Base-by-base conservation (phyloP, 2,888 invertebrate genomes). In the Dicycla oo region DNA sequence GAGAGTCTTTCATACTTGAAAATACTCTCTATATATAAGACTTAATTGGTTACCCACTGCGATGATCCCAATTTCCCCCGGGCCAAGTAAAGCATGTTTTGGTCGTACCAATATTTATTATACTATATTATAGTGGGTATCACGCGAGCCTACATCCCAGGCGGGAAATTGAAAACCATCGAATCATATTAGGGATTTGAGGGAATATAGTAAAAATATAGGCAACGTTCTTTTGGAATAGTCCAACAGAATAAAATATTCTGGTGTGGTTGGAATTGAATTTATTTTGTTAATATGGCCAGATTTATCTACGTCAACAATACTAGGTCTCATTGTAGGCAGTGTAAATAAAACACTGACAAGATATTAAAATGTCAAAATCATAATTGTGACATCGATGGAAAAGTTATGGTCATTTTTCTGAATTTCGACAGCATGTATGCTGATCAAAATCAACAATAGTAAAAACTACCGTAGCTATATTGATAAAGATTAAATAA, bases 141-240 rank as follows among this genome's bases (percentile, higher is more conserved):
- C 85, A 84, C 82, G 85, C 81, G 61, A 80, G 71, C 81, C 78
- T 83, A 76, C 60, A 78, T 85, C 86, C 73, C 54, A 67, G 45
- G 69, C 86, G 89, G 93, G 93, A 93, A 94, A 94, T 94, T 93
- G 93, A 93, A 93, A 91, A 89, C 92, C 92, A 92, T 93, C 89
- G 89, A 91, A 91, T 88, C 88, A 88, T 88, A 90, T 91, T 88
- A 89, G 83, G 88, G 91, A 92, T 92, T 92, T 91, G 91, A 89
- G 89, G 81, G 86, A 86, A 86, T 86, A 88, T 89, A 91, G 86
- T 92, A 92, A 93, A 93, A 91, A 92, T 92, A 93, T 91, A 91
- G 87, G 89, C 88, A 87, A 87, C 81, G 85, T 81, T 86, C 85
- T 85, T 62, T 62, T 84, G 60, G 84, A 89, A 89, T 88, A 83